Evolutionary conservation across 2,888 invertebrate genomes (phyloP).

Genomic region (Himalopsyche kuldschensis): DNA sequence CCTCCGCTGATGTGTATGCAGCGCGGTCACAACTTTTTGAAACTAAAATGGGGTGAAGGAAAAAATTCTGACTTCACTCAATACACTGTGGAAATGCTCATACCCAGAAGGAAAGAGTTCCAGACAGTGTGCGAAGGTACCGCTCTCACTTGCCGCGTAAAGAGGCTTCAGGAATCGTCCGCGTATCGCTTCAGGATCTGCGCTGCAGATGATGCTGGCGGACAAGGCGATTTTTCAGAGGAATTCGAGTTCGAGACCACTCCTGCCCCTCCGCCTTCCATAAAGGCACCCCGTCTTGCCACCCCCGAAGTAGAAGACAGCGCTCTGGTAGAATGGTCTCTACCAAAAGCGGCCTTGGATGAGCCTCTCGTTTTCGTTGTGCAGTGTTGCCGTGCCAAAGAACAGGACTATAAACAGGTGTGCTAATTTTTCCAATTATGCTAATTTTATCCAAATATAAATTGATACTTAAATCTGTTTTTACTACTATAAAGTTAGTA

Average conservation of each 20-base stretch:
- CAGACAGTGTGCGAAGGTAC: constrained; percentile 79
- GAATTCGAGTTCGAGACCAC: constrained; percentile 71
- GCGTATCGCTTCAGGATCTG: constrained; percentile 83
- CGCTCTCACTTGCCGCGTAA: constrained; percentile 77
- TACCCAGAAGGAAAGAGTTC: constrained; percentile 65
- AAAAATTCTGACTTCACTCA: constrained; percentile 72
- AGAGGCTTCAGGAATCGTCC: constrained; percentile 79
- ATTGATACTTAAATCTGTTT: no score
- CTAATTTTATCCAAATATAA: no score
- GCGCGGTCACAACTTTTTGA: constrained; percentile 75
- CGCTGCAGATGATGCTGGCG: constrained; percentile 80
- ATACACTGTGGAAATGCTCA: constrained; percentile 84
- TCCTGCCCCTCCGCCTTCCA: constrained; percentile 78
- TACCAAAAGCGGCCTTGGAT: constrained; percentile 59
- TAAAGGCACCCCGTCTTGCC: constrained; percentile 70
- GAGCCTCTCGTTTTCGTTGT: constrained; percentile 77
- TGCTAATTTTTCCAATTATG: constrained; percentile 38
- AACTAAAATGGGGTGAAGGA: constrained; percentile 83
- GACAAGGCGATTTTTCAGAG: constrained; percentile 77
- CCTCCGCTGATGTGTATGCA: constrained; percentile 75
- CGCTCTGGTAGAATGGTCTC: constrained; percentile 50
- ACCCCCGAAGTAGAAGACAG: constrained; percentile 52
- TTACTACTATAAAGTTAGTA: no score
- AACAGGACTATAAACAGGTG: constrained; percentile 68
- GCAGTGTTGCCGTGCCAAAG: constrained; percentile 65